Percentiles rank a stretch among this genome's conserved stretches.
Evolutionary conservation across 1,140 invertebrate genomes (phyloP).

Genomic region (Cyclina sinensis): DNA sequence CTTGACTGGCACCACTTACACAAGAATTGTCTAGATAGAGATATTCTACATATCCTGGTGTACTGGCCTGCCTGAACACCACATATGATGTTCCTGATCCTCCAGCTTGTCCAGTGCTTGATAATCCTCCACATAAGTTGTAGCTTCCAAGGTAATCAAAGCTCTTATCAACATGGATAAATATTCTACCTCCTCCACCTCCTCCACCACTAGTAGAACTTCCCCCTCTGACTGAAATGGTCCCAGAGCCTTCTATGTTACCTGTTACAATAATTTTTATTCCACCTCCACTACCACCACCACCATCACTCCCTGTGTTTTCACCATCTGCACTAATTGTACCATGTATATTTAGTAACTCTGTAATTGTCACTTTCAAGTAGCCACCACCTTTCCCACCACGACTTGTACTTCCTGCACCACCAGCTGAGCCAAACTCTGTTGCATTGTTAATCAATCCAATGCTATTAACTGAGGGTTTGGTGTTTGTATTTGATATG

Average conservation of each 20-base stretch:
- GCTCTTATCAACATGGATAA: conserved; percentile 61
- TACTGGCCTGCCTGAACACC: conserved; percentile 51
- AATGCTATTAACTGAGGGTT: conserved; percentile 44
- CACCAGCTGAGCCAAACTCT: conserved; percentile 75
- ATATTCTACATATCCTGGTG: conserved; percentile 51
- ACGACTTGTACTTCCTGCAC: conserved; percentile 49
- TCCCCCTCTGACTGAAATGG: conserved; percentile 69
- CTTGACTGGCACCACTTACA: conserved; percentile 46
- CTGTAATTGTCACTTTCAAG: conserved; percentile 57
- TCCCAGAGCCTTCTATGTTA: conserved; percentile 73
- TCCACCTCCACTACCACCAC: conserved; percentile 77
- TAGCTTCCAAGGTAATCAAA: conserved; percentile 76
- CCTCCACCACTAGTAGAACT: conserved; percentile 66
- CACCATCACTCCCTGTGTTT: conserved; percentile 56
- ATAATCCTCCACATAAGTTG: conserved; percentile 72
- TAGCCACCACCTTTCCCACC: conserved; percentile 76
- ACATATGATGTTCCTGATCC: conserved; percentile 77
- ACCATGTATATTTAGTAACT: conserved; percentile 72
- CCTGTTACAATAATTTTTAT: conserved; percentile 62
- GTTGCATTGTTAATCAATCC: conserved; percentile 71
- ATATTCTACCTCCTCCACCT: conserved; percentile 78
- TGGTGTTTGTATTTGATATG: conserved; percentile 7
- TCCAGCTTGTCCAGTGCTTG: conserved; percentile 69
- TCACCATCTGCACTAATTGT: conserved; percentile 72
- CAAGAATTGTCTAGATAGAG: conserved; percentile 74